These are phyloP conservation scores for Microdon myrmicae DNA, from an alignment of 2,888 invertebrate genomes.

Conservation along the genomic window DNA sequence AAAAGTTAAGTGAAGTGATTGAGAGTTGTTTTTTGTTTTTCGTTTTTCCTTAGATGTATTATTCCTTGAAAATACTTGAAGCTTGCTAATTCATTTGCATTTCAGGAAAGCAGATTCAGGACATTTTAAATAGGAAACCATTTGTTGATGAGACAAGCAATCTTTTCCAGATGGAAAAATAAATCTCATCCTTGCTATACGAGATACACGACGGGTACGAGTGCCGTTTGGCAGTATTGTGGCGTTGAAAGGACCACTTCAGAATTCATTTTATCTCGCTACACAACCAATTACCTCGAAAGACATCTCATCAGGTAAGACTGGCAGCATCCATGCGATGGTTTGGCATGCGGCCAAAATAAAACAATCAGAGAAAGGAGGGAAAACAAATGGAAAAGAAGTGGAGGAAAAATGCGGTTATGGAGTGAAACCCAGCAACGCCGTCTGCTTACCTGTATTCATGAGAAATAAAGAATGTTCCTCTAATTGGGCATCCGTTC, in stretches of 20 bases:
- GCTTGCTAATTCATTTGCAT: no score
- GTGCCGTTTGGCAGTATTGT: no score
- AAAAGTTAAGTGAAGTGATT: no score
- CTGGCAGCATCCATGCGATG: slow-evolving; percentile 4
- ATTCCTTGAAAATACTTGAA: no score
- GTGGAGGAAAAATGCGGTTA: neutral
- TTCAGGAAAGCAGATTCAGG: no score
- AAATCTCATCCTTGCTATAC: slow-evolving; percentile 12
- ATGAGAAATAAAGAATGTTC: slow-evolving; percentile 94
- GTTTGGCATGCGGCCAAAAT: slow-evolving; percentile 29
- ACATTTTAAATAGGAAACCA: no score
- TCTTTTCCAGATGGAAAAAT: slow-evolving; percentile 22
- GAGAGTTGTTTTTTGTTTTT: no score
- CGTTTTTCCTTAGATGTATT: no score
- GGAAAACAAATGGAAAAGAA: slow-evolving; percentile 8
- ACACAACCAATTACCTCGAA: slow-evolving; percentile 35
- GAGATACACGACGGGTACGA: neutral
- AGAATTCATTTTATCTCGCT: slow-evolving; percentile 12
- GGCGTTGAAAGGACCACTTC: no score
- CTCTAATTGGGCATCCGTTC: slow-evolving; percentile 87
- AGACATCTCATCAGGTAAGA: slow-evolving; percentile 12
- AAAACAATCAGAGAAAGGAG: slow-evolving; percentile 1
- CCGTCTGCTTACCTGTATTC: slow-evolving; percentile 76
- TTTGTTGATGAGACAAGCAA: slow-evolving; percentile 13
- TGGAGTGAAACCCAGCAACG: no score